These are phyloP conservation scores for Luperina nickerlii DNA, from an alignment of 2,888 invertebrate species.

Conservation along the genomic window DNA sequence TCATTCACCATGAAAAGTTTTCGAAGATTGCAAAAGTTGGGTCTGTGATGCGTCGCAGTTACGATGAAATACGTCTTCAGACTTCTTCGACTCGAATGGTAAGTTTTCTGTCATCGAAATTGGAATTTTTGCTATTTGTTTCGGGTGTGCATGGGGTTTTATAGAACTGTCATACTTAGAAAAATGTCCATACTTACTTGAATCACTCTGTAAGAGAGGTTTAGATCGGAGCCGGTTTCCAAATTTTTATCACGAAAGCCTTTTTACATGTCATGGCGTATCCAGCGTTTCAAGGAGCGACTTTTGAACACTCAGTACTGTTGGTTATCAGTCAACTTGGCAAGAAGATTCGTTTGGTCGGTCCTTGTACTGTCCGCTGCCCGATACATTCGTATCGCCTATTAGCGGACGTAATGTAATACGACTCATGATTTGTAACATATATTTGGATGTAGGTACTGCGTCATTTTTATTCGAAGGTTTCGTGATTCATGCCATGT, in stretches of 20 bases:
- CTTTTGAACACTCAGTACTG: constrained; percentile 34
- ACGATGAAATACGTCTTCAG: constrained; percentile 64
- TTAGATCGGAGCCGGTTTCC: constrained; percentile 65
- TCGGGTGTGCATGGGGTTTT: constrained; percentile 78
- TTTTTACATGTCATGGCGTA: constrained; percentile 54
- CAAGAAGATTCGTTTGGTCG: constrained; percentile 69
- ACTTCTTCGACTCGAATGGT: constrained; percentile 72
- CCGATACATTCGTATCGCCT: constrained; percentile 41
- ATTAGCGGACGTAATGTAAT: constrained; percentile 39
- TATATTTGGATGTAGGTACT: constrained; percentile 56
- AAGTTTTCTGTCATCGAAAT: constrained; percentile 77
- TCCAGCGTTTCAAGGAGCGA: constrained; percentile 59
- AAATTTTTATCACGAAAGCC: constrained; percentile 62
- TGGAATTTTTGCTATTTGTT: constrained; percentile 73
- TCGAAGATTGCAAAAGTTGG: constrained; percentile 74
- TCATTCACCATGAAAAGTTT: constrained; percentile 70
- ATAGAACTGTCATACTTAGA: constrained; percentile 60
- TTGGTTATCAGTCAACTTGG: constrained; percentile 53
- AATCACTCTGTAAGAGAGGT: constrained; percentile 64
- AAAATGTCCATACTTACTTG: constrained; percentile 49
- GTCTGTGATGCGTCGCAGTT: constrained; percentile 67
- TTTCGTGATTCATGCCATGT: constrained; percentile 50
- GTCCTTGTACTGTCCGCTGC: constrained; percentile 58
- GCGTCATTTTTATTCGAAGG: constrained; percentile 49
- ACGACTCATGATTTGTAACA: constrained; percentile 31